Conservation (phyloP, 2,888 invertebrate species). For the Patella caerulea region DNA sequence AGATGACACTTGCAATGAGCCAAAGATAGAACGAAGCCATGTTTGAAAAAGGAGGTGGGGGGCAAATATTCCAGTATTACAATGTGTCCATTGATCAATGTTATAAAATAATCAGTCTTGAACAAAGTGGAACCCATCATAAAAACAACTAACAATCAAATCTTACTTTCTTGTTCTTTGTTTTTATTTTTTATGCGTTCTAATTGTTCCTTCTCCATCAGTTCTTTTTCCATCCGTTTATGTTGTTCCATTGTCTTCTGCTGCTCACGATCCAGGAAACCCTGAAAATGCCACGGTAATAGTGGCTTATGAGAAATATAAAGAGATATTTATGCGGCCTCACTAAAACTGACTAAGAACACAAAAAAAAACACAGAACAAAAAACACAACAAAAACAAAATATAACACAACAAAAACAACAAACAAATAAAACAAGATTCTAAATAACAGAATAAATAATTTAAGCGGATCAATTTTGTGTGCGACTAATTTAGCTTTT, state of each 20-base stretch:
- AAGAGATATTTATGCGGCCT: not conserved
- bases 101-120: not conserved
- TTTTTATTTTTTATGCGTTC: slow-evolving; percentile 93
- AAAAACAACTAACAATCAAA: too few species aligned
- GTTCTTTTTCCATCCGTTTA: slow-evolving; percentile 77
- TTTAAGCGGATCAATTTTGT: too few species aligned
- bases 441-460: too few species aligned
- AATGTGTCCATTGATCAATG: too few species aligned
- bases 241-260: slow-evolving; percentile 83
- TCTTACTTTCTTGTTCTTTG: slow-evolving; percentile 89
- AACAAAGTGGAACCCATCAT: slow-evolving; percentile 3
- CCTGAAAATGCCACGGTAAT: slow-evolving; percentile 71
- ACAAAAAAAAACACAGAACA: not conserved
- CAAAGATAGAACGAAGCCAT: too few species aligned
- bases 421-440: not conserved
- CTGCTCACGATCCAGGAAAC: slow-evolving; percentile 87
- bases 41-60: too few species aligned
- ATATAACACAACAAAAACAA: not conserved
- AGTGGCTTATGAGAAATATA: slow-evolving; percentile 9
- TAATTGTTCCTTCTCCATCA: slow-evolving; percentile 82
- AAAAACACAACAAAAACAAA: not conserved
- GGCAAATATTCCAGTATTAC: too few species aligned
- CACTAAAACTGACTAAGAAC: slow-evolving; percentile 1
- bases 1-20: too few species aligned
- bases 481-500: too few species aligned